phyloP scores from a whole-genome alignment of 2,113 vertebrate species.

The Catagonus wagneri region DNA sequence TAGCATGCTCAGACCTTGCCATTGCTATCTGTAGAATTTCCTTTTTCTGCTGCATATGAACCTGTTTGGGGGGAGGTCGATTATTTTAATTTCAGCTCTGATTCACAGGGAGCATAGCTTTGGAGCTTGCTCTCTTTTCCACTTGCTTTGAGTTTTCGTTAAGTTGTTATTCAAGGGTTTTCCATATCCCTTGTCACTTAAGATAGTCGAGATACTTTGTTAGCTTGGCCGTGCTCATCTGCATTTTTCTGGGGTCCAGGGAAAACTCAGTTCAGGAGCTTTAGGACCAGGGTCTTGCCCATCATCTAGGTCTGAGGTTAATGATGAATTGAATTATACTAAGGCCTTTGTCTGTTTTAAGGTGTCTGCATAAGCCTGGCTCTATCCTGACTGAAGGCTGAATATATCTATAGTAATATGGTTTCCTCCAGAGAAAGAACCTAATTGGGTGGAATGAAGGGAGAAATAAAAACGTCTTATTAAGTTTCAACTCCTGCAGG shows the following conservation, averaged over 20 bases:
- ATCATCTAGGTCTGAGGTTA: neutral
- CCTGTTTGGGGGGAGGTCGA: neutral
- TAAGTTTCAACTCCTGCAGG: neutral
- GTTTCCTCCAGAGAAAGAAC: neutral
- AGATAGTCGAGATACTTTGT: neutral
- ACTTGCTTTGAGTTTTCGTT: neutral
- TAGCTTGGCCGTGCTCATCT: neutral
- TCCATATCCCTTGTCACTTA: neutral
- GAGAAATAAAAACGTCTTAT: neutral
- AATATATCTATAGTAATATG: neutral
- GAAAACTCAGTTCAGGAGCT: neutral
- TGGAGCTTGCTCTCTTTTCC: neutral
- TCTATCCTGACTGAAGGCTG: neutral
- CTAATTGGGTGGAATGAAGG: neutral
- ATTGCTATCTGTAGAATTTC: neutral
- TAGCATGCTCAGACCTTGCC: neutral
- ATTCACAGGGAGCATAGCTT: neutral
- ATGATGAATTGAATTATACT: neutral
- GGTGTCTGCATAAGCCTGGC: neutral
- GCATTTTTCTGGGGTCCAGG: neutral
- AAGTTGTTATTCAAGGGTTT: neutral
- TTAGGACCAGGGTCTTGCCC: neutral
- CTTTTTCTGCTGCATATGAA: neutral
- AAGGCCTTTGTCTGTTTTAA: constrained; percentile 16
- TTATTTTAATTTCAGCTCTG: constrained; percentile 16